Percentiles rank a stretch among this genome's conserved stretches.
Conservation (phyloP, 1,140 invertebrate genomes). For the Drosophila lowei region DNA sequence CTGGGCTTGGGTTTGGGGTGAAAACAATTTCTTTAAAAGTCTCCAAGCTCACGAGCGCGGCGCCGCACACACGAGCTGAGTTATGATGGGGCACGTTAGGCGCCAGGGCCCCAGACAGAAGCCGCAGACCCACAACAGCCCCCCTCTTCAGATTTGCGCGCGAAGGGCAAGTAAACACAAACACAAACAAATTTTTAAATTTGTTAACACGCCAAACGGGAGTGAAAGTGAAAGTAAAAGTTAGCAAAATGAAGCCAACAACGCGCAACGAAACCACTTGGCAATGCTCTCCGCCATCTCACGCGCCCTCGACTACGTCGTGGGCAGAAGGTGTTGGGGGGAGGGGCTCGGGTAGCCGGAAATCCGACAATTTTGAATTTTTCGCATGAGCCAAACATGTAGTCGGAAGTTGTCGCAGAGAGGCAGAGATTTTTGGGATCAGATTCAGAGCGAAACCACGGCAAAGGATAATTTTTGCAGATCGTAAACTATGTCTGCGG, state of each 20-base stretch:
- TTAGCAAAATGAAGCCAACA: slow-evolving; percentile 57
- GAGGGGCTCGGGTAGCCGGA: slow-evolving; percentile 56
- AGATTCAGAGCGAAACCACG: background rate
- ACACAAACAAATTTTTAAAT: slow-evolving; percentile 79
- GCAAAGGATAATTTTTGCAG: slow-evolving; percentile 15
- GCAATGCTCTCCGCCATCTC: slow-evolving; percentile 44
- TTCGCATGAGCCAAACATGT: slow-evolving; percentile 61
- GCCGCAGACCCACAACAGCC: slow-evolving; percentile 12
- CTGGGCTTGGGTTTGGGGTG: background rate
- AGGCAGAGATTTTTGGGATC: background rate
- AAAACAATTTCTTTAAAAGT: slow-evolving; percentile 80
- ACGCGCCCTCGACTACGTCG: slow-evolving; percentile 51
- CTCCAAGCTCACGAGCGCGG: slow-evolving; percentile 22
- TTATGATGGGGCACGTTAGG: slow-evolving; percentile 58
- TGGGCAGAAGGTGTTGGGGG: slow-evolving; percentile 1
- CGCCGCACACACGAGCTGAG: slow-evolving; percentile 23
- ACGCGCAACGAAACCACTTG: slow-evolving; percentile 57
- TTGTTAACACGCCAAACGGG: slow-evolving; percentile 73
- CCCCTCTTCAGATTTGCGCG: background rate
- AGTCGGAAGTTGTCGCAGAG: background rate
- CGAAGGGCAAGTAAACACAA: slow-evolving; percentile 53
- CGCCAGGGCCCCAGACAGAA: slow-evolving; percentile 29
- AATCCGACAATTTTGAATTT: slow-evolving; percentile 75
- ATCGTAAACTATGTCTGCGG: no score
- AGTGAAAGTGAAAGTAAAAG: slow-evolving; percentile 45